Evolutionary conservation across 2,797 vertebrate genomes (phyloP), one percentile per base, ranked within the genome.

Genomic region (Takifugu ocellatus): DNA sequence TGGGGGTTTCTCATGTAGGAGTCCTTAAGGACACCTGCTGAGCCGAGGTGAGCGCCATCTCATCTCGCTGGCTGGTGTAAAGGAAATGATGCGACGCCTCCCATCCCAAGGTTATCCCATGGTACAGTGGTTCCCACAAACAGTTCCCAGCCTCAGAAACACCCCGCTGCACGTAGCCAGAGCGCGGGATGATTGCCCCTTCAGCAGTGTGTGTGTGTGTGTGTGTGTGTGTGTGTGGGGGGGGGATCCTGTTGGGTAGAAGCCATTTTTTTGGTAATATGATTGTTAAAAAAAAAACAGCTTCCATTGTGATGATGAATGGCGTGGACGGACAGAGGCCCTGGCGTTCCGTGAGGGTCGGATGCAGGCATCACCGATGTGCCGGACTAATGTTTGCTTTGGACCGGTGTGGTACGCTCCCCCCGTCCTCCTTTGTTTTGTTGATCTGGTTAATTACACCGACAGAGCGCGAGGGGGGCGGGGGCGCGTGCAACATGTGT

Each of bases 31-130:
- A 82, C 84, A 71, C 84, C 82, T 82, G 84, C 81, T 84, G 85
- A 82, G 83, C 63, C 65, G 54, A 68, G 77, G 72, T 76, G 68
- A 66, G 66, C 73, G 77, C 72, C 70, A 68, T 80, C 76, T 72
- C 78, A 72, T 78, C 76, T 78, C 75, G 68, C 68, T 70, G 80
- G 68, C 68, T 70, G 80, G 75, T 56, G 66, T 44, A 49, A 65
- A 72, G 81, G 79, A 88, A 88, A 86, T 87, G 85, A 84, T 87
- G 84, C 74, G 68, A 65, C 66, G 12, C 75, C 70, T 82, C 73
- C 84, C 80, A 82, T 86, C 69, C 79, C 85, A 85, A 87, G 86
- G 86, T 87, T 83, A 87, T 85, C 79, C 81, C 79, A 83, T 81
- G 86, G 80, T 87, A 84, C 79, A 81, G 69, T 82, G 82, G 68